These are phyloP conservation scores for Pseudocheirus occidentalis DNA, from an alignment of 2,797 vertebrate species.

Conservation along the genomic window DNA sequence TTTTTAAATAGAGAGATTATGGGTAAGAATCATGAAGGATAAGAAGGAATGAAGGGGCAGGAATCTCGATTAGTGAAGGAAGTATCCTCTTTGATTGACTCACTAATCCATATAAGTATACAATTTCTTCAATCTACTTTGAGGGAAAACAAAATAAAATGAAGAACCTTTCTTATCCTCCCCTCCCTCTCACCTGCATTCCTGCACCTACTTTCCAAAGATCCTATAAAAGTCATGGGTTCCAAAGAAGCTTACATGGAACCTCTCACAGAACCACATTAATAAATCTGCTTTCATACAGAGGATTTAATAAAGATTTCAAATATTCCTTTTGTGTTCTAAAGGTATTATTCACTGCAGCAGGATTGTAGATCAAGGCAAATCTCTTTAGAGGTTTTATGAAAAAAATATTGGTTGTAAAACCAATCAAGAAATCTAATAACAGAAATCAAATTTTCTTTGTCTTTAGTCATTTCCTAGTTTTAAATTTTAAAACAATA, in stretches of 20 bases:
- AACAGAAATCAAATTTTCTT: slow-evolving; percentile 58
- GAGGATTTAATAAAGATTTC: slow-evolving; percentile 62
- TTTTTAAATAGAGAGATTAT: not conserved
- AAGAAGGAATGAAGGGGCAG: not conserved
- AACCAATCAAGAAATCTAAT: slow-evolving; percentile 68
- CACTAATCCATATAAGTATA: not conserved
- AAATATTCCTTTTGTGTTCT: slow-evolving; percentile 55
- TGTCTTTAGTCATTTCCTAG: slow-evolving; percentile 54
- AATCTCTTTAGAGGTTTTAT: slow-evolving; percentile 49
- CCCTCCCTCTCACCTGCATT: not conserved
- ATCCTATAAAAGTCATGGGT: slow-evolving; percentile 55
- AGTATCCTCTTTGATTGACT: not conserved
- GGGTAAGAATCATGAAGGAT: not conserved
- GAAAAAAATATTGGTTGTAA: slow-evolving; percentile 49
- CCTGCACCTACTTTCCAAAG: not conserved
- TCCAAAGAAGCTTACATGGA: slow-evolving; percentile 61
- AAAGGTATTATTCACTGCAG: slow-evolving; percentile 54
- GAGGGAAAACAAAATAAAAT: not conserved
- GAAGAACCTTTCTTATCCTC: not conserved
- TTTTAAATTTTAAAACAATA: slow-evolving; percentile 69
- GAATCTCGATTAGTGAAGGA: not conserved
- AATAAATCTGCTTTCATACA: slow-evolving; percentile 29
- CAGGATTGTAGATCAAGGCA: slow-evolving; percentile 47
- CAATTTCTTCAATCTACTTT: not conserved
- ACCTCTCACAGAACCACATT: slow-evolving; percentile 21